Base-by-base conservation (phyloP, 1,140 invertebrate genomes). In the Procambarus clarkii region DNA sequence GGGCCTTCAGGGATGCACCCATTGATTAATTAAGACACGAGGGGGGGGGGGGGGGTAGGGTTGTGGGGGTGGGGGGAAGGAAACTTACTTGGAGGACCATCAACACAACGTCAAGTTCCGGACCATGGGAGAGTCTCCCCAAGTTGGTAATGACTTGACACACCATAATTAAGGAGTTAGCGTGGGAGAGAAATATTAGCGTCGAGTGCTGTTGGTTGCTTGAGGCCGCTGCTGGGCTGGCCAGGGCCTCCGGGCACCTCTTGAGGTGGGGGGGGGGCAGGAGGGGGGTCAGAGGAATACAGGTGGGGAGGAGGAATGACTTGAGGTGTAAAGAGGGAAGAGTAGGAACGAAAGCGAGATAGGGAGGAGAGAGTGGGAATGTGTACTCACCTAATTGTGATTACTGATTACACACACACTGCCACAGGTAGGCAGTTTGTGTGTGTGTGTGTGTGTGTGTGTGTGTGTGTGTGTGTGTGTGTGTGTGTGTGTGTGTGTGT, bases 61-160 rank as follows among this genome's bases (percentile, higher is more conserved):
- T 11, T 1, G 82, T 24, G 21, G 15, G 24, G 21, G 48, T n/a
- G 60, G 60, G 60, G 18, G 15, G 8, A 11, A 24, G 9, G 78
- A 48, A 69, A 81, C 77, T 80, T 64, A 3, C 44, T 7, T 87
- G 44, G 24, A 88, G 77, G 74, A 45, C 60, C 74, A 79, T 79
- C 86, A 64, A 50, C 74, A 64, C 15, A 48, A 50, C 48, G 34
- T n/a, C 24, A 80, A 88, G 78, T 88, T 88, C 60, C 46, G 34
- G 77, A 9, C 45, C 60, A 64, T n/a, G 86, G 77, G 69, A 69
- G 77, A 50, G 60, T 80, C 54, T 48, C 21, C 11, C 8, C 44
- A 7, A 80, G 86, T 88, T 88, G 50, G 50, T 88, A 88, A 88
- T 88, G 86, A 88, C 58, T 88, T 88, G 86, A 18, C 64, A 48